These are phyloP conservation scores for Conopomorpha cramerella DNA, from an alignment of 1,140 invertebrate genomes.

Conservation along the genomic window DNA sequence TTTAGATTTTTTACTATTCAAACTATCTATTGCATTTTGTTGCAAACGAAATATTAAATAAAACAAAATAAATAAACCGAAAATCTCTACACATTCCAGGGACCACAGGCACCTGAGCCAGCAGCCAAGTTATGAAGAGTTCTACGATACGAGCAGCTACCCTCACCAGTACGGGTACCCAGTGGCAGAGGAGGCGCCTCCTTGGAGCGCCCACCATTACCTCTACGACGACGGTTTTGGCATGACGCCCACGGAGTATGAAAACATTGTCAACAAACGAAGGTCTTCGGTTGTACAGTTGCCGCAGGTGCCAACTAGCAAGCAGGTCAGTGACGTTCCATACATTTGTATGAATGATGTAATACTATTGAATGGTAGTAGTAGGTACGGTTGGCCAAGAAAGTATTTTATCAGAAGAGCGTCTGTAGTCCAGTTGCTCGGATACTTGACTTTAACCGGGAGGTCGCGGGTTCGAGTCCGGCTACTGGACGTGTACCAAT, in stretches of 20 bases:
- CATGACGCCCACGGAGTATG: conserved; percentile 40
- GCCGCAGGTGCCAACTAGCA: conserved; percentile 44
- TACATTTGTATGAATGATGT: too few species aligned
- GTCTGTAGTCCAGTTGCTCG: not conserved
- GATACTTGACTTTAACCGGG: too few species aligned
- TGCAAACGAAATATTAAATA: too few species aligned
- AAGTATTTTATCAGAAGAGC: not conserved
- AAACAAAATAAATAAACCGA: too few species aligned
- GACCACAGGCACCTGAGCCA: conserved; percentile 50
- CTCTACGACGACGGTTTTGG: conserved; percentile 40
- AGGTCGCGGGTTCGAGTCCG: too few species aligned
- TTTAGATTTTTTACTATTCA: too few species aligned
- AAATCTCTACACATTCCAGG: too few species aligned
- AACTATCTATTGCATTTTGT: too few species aligned
- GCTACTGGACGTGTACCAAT: too few species aligned
- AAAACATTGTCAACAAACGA: conserved; percentile 49
- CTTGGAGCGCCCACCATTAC: conserved; percentile 69
- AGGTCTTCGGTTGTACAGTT: conserved; percentile 55
- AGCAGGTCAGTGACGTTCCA: conserved; percentile 20
- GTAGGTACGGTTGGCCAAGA: too few species aligned
- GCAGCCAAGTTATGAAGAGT: conserved; percentile 60
- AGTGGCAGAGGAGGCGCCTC: conserved; percentile 70
- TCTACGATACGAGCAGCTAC: conserved; percentile 59
- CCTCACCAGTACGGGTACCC: conserved; percentile 63
- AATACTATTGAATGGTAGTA: too few species aligned